Evolutionary conservation across 2,113 vertebrate genomes (phyloP).

Genomic region (Equus quagga): DNA sequence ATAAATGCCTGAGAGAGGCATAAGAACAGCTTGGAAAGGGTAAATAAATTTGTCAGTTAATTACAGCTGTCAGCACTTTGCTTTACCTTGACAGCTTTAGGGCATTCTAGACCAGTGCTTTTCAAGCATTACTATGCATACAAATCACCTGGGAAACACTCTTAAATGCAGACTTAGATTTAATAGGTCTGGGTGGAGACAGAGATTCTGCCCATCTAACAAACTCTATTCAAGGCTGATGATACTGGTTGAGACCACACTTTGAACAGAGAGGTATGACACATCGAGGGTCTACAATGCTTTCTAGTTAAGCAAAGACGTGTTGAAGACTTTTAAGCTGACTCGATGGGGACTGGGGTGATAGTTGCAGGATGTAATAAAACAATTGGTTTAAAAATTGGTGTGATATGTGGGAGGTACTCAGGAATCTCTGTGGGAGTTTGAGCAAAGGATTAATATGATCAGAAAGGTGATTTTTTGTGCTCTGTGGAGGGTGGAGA

Average conservation of each 20-base stretch:
- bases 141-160: neutral
- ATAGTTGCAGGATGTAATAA: neutral
- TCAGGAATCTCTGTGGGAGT: neutral
- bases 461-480: constrained; percentile 40
- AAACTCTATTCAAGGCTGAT: neutral
- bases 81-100: constrained; percentile 21
- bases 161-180: constrained; percentile 40
- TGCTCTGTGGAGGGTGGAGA: neutral
- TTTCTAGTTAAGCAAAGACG: neutral
- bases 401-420: neutral
- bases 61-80: neutral
- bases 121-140: neutral
- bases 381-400: constrained; percentile 24
- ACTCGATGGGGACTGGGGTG: neutral
- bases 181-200: neutral
- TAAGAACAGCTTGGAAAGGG: constrained; percentile 19
- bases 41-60: constrained; percentile 30
- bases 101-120: neutral
- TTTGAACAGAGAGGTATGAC: neutral
- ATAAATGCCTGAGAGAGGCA: neutral
- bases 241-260: neutral
- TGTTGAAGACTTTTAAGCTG: constrained; percentile 30
- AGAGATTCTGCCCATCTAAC: neutral
- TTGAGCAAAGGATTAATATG: neutral
- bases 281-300: neutral